Percentiles rank a stretch among this genome's conserved stretches.
Evolutionary conservation across 2,888 invertebrate species (phyloP).

Genomic region (Orthonychiurus folsomi): DNA sequence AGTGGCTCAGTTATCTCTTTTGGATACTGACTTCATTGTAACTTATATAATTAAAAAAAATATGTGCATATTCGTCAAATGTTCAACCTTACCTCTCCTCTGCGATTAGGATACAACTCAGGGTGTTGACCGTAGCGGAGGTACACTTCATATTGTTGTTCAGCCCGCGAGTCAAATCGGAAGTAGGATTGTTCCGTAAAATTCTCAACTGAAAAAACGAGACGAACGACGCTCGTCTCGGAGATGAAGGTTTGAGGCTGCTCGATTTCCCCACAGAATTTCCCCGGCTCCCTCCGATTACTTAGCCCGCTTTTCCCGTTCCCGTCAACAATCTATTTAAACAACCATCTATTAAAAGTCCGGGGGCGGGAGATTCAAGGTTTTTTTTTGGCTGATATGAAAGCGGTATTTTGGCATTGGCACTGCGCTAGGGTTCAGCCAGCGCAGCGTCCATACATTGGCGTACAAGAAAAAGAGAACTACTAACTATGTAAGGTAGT

Average conservation of each 20-base stretch:
- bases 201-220: slow-evolving; percentile 83
- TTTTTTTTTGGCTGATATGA: no score
- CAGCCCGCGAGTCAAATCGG: slow-evolving; percentile 76
- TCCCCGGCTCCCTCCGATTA: slow-evolving; percentile 77
- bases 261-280: slow-evolving; percentile 87
- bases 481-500: no score
- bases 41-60: no score
- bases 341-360: no score
- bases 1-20: no score
- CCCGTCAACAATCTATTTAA: slow-evolving; percentile 71
- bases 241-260: slow-evolving; percentile 91
- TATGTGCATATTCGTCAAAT: no score
- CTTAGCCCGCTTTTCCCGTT: slow-evolving; percentile 82
- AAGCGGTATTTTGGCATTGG: no score
- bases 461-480: no score
- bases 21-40: no score
- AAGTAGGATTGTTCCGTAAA: slow-evolving; percentile 86
- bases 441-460: no score
- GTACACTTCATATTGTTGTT: slow-evolving; percentile 83
- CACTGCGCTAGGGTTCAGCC: no score
- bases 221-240: slow-evolving; percentile 84
- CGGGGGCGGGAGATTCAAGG: no score
- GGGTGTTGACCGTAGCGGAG: slow-evolving; percentile 87
- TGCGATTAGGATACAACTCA: slow-evolving; percentile 78
- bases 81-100: slow-evolving; percentile 59